A percentile compares a stretch with the other conserved stretches of the same genome.
Conservation (phyloP, 2,113 vertebrate species). For the Paracanthobrama guichenoti region DNA sequence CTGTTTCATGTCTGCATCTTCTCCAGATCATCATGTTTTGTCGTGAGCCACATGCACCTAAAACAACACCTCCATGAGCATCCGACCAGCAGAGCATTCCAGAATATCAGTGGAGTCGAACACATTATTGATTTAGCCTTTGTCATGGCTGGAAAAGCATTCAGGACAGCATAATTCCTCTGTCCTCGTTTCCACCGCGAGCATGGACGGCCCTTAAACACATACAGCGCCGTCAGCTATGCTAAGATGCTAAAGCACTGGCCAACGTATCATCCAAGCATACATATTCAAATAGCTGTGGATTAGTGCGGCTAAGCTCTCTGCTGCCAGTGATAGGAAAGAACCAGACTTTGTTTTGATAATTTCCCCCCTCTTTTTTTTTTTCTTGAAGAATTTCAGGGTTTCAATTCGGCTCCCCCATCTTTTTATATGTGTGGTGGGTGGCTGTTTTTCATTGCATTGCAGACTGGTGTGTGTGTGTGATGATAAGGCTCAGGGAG, state of each 20-base stretch:
- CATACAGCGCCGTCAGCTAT: constrained; percentile 4
- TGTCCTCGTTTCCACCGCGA: constrained; percentile 1
- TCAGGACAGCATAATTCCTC: background rate
- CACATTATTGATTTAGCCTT: background rate
- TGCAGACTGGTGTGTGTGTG: constrained; percentile 59
- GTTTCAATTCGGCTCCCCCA: constrained; percentile 8
- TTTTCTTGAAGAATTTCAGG: constrained; percentile 42
- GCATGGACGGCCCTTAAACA: too few relatives aligned
- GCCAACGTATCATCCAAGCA: constrained; percentile 39
- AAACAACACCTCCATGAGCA: background rate
- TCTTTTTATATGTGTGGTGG: constrained; percentile 52
- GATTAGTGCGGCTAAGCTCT: constrained; percentile 44
- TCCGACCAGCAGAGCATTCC: background rate
- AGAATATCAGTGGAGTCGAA: background rate
- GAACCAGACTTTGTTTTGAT: constrained; percentile 38
- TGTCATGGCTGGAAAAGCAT: constrained; percentile 6
- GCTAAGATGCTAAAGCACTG: constrained; percentile 23
- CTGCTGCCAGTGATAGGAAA: constrained; percentile 19
- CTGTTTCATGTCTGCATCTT: background rate
- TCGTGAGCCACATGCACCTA: background rate
- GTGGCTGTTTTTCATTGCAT: constrained; percentile 76
- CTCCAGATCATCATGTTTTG: background rate
- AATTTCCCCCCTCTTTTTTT: constrained; percentile 56
- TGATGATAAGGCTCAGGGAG: constrained; percentile 81
- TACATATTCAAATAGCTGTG: constrained; percentile 29